Conservation (phyloP, 2,113 vertebrate species). For the Machaerirhynchus nigripectus region DNA sequence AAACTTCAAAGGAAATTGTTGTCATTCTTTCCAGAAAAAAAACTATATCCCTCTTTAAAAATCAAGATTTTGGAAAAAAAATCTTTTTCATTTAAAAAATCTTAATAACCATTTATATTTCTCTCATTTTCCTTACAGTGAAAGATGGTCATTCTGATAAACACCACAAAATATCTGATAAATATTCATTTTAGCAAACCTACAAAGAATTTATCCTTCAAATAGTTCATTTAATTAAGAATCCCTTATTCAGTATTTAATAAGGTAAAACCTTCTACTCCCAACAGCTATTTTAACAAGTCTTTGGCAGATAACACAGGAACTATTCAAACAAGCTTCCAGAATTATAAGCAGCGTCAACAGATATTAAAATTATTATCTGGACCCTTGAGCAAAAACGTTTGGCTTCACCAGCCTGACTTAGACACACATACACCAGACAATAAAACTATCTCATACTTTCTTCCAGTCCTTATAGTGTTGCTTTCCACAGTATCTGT, state of each 20-base stretch:
- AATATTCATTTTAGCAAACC: slow-evolving; percentile 62
- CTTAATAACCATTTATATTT: not conserved
- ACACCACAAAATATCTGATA: slow-evolving; percentile 14
- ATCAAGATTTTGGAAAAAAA: not conserved
- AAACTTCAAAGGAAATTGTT: not conserved
- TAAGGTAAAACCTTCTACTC: slow-evolving; percentile 62
- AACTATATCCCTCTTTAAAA: not conserved
- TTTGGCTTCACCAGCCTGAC: slow-evolving; percentile 57
- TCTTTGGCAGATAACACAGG: slow-evolving; percentile 63
- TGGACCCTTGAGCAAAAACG: slow-evolving; percentile 60
- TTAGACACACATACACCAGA: slow-evolving; percentile 57
- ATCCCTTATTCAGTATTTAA: slow-evolving; percentile 57
- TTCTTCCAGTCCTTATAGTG: slow-evolving; percentile 33
- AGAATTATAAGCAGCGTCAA: slow-evolving; percentile 62
- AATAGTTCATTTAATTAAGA: slow-evolving; percentile 66
- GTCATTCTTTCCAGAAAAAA: not conserved
- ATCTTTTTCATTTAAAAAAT: not conserved
- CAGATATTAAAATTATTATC: slow-evolving; percentile 66
- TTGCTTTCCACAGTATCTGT: slow-evolving; percentile 24
- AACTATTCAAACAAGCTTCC: slow-evolving; percentile 56
- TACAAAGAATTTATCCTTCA: slow-evolving; percentile 57
- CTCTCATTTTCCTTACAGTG: not conserved
- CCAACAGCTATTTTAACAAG: slow-evolving; percentile 62
- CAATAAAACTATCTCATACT: slow-evolving; percentile 56
- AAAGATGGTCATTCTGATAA: not conserved